Evolutionary conservation across 2,888 invertebrate species (phyloP).

Genomic region (Melinaea marsaeus): DNA sequence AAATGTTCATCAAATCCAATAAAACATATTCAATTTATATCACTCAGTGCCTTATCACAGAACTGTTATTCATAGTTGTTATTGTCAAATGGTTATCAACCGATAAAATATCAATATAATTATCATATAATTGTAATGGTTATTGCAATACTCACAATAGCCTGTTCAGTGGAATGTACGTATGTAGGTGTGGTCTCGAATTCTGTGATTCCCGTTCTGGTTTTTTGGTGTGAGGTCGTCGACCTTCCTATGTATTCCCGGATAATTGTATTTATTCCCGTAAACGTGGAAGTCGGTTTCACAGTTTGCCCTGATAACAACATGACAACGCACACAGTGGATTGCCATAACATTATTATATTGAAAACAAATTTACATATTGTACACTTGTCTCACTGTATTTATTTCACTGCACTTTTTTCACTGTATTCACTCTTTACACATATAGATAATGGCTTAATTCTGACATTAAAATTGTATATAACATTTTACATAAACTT

Average conservation of each 20-base stretch:
- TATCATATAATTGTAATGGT: too few relatives aligned
- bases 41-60: too few relatives aligned
- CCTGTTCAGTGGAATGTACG: background rate
- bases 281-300: constrained; percentile 39
- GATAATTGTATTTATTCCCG: constrained; percentile 45
- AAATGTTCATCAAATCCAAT: too few relatives aligned
- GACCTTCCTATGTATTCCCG: constrained; percentile 43
- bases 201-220: constrained; percentile 3
- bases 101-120: too few relatives aligned
- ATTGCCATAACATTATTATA: constrained; percentile 47
- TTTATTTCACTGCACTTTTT: background rate
- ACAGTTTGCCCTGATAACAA: constrained; percentile 40
- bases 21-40: too few relatives aligned
- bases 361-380: background rate
- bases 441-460: background rate
- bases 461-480: too few relatives aligned
- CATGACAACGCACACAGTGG: constrained; percentile 41
- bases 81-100: too few relatives aligned
- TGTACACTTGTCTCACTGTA: background rate
- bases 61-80: too few relatives aligned
- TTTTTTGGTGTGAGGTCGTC: constrained; percentile 15
- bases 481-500: too few relatives aligned
- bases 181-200: constrained; percentile 6
- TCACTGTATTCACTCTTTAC: background rate
- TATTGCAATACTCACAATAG: too few relatives aligned